Evolutionary conservation across 2,888 invertebrate genomes (phyloP).

Genomic region (Heliconius erato): DNA sequence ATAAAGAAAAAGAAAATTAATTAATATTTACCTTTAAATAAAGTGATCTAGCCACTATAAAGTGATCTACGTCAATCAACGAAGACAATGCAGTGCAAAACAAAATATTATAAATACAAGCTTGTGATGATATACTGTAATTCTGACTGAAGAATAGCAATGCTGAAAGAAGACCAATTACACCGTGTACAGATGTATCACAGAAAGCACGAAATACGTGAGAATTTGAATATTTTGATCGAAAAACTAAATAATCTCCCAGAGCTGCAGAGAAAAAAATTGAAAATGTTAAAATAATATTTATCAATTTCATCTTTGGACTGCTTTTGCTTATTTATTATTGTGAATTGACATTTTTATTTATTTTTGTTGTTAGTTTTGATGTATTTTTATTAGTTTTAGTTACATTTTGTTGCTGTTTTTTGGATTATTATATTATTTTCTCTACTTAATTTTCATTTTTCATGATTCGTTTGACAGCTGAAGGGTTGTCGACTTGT

Average conservation of each 20-base stretch:
- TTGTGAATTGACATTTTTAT: not conserved
- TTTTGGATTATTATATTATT: not conserved
- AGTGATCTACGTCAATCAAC: conserved; percentile 76
- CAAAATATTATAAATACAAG: conserved; percentile 60
- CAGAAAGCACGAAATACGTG: conserved; percentile 66
- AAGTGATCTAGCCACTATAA: conserved; percentile 74
- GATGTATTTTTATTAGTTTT: not conserved
- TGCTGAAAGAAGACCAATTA: conserved; percentile 69
- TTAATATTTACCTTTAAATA: conserved; percentile 62
- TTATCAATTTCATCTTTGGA: conserved; percentile 63
- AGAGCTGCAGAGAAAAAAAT: conserved; percentile 62
- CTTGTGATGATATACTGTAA: conserved; percentile 56
- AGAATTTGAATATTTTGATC: conserved; percentile 69
- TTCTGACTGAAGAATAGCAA: conserved; percentile 70
- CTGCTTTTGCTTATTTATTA: not conserved
- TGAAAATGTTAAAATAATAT: conserved; percentile 60
- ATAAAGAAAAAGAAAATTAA: too few relatives aligned
- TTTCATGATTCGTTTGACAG: conserved; percentile 8
- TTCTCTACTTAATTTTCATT: not conserved
- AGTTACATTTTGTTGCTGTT: not conserved
- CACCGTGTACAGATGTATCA: conserved; percentile 70
- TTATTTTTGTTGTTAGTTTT: not conserved
- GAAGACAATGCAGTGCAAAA: conserved; percentile 72
- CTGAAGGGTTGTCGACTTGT: not conserved
- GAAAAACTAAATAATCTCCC: conserved; percentile 76